A percentile compares a stretch with the other conserved stretches of the same genome.
These are phyloP conservation scores for Pteronura brasiliensis DNA, from an alignment of 2,113 vertebrate species.

Conservation along the genomic window DNA sequence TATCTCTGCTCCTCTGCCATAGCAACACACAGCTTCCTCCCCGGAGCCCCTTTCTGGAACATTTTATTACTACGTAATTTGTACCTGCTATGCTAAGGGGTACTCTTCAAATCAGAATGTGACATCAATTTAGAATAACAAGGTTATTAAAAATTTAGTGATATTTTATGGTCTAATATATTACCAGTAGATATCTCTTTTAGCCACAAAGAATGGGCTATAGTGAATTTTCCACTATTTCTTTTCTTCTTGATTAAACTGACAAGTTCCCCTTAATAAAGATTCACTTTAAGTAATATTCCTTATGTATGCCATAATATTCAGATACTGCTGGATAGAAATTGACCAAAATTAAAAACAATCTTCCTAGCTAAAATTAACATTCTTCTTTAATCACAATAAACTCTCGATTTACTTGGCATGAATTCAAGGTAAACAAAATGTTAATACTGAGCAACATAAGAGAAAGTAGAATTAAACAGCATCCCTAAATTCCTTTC, in stretches of 20 bases:
- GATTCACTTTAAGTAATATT: slow-evolving; percentile 14
- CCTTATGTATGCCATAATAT: slow-evolving; percentile 31
- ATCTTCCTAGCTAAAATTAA: slow-evolving; percentile 52
- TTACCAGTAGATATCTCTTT: slow-evolving; percentile 9
- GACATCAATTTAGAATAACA: slow-evolving; percentile 55
- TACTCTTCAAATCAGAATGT: slow-evolving; percentile 59
- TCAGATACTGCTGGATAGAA: slow-evolving; percentile 38
- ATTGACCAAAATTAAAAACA: slow-evolving; percentile 13
- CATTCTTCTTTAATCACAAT: background rate
- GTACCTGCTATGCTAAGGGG: slow-evolving; percentile 28
- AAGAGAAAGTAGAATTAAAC: background rate
- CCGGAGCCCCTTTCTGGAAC: background rate
- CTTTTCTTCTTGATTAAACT: background rate
- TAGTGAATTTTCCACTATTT: background rate
- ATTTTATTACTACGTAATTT: background rate
- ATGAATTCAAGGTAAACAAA: background rate
- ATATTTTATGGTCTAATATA: slow-evolving; percentile 48
- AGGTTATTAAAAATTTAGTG: slow-evolving; percentile 62
- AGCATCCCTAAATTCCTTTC: background rate
- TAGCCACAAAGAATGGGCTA: background rate
- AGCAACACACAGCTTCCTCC: background rate
- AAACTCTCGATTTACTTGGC: background rate
- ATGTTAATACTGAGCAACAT: background rate
- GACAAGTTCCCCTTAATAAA: slow-evolving; percentile 18
- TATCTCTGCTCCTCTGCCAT: background rate